Base-by-base conservation (phyloP, 2,888 invertebrate genomes). In the Drosophila paranaensis region DNA sequence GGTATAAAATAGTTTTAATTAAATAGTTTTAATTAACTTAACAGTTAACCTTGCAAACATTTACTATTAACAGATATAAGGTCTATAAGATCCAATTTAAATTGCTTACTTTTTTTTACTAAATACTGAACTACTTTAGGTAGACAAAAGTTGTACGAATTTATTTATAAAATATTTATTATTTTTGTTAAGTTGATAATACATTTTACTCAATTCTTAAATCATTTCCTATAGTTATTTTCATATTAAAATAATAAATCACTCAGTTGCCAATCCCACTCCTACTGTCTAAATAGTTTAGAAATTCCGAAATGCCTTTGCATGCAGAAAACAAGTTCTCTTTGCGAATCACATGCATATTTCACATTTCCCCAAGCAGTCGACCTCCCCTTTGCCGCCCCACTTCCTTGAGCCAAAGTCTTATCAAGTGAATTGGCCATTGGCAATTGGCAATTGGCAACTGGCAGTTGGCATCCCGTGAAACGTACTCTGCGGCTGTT, bases 401-500 rank as follows among this genome's bases (percentile, higher is more conserved):
- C 30, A 33, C 30, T 33, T 33, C 6, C 30, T 8, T 8, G 1
- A 8, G 6, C 30, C 30, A 16, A 4, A 43, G 77, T 43, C 50
- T 39, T 51, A 56, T 69, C 61, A 67, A 72, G 63, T 71, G 42
- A 46, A 60, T 45, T 50, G 50, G 42, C 60, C 50, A 73, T 30
- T 10, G 50, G 33, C 50, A 54, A 61, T 62, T 68, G 58, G 58
- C 51, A 51, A 40, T 43, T 30, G 30, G 42, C 56, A 54, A 61
- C 51, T 74, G 60, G 60, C 56, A 63, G 16, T 50, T 50, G 51
- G 51, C 51, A 53, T 63, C 71, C 71, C 60, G 57, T 27, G 40
- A 56, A 40, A 42, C 30, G 20, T 25, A 45, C 20, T 54, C 43
- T 63, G 68, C n/a, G 53, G 1, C 33, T 60, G 37, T 27, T 79